Percentiles rank a stretch among this genome's conserved stretches.
Evolutionary conservation across 2,888 invertebrate species (phyloP).

Genomic region (Aelia acuminata): DNA sequence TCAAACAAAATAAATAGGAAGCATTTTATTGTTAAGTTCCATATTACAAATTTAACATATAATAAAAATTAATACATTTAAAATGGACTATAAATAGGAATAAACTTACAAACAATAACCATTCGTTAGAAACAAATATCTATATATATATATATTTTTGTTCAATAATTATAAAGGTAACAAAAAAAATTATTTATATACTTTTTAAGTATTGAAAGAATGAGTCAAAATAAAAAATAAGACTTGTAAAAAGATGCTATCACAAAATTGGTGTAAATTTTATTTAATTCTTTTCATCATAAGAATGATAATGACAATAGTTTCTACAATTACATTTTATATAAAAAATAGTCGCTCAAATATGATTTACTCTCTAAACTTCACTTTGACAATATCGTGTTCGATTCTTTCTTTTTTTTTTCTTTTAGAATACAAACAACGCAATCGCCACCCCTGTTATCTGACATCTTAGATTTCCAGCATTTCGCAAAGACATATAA

Average conservation of each 20-base stretch:
- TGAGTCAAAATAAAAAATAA: constrained; percentile 15
- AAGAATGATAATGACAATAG: constrained; percentile 38
- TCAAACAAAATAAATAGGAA: constrained; percentile 1
- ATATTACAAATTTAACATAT: constrained; percentile 48
- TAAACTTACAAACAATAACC: constrained; percentile 32
- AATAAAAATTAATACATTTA: constrained; percentile 30
- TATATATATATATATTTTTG: neutral
- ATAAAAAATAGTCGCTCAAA: constrained; percentile 44
- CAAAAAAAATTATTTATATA: neutral
- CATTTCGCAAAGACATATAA: neutral
- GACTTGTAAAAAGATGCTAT: constrained; percentile 36
- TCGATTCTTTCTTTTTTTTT: too few relatives aligned
- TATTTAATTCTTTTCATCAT: constrained; percentile 33
- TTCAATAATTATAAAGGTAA: constrained; percentile 21
- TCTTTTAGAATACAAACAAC: constrained; percentile 42
- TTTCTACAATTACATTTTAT: constrained; percentile 41
- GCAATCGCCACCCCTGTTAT: constrained; percentile 32
- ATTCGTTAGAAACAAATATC: neutral
- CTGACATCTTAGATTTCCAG: constrained; percentile 1
- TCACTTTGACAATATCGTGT: constrained; percentile 11
- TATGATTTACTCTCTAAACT: constrained; percentile 45
- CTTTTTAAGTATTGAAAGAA: constrained; percentile 18
- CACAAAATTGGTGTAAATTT: constrained; percentile 44
- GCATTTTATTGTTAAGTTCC: constrained; percentile 43
- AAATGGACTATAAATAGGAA: constrained; percentile 40